A percentile compares a stretch with the other conserved stretches of the same genome.
These are phyloP conservation scores for Zaprionus capensis DNA, from an alignment of 1,140 invertebrate species.

Conservation along the genomic window DNA sequence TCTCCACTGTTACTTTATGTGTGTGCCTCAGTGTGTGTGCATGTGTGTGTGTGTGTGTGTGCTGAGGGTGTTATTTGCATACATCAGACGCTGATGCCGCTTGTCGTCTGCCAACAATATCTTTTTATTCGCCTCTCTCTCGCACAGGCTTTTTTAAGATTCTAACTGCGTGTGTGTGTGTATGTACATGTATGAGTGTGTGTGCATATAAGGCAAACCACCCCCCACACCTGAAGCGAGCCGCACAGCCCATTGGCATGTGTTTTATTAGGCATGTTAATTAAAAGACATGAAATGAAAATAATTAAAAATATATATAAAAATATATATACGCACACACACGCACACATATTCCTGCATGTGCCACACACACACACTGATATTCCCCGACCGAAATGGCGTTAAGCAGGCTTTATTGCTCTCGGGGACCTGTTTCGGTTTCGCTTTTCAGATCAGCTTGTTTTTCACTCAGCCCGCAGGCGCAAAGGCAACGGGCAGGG, in stretches of 20 bases:
- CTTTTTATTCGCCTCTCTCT: conserved; percentile 66
- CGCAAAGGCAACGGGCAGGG: too few species aligned
- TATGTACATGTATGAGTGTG: not conserved
- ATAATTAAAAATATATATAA: conserved; percentile 79
- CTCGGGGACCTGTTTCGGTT: conserved; percentile 11
- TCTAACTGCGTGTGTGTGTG: not conserved
- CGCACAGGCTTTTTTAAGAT: not conserved
- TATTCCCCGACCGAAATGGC: not conserved
- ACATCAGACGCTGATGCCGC: conserved; percentile 59
- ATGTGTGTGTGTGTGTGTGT: conserved; percentile 19
- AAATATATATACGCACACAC: conserved; percentile 41
- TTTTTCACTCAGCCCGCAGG: not conserved
- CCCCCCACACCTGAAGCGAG: conserved; percentile 15
- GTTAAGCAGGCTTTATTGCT: conserved; percentile 46
- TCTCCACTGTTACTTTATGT: conserved; percentile 16
- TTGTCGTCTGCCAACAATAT: conserved; percentile 62
- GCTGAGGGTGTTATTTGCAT: conserved; percentile 76
- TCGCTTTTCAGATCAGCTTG: conserved; percentile 21
- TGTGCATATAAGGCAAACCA: conserved; percentile 25
- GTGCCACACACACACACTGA: conserved; percentile 5
- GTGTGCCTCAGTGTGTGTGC: conserved; percentile 16
- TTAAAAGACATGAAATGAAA: conserved; percentile 84
- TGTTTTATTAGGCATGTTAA: conserved; percentile 84
- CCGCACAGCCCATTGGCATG: conserved; percentile 56
- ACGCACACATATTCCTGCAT: not conserved